Percentiles rank a stretch among this genome's conserved stretches.
phyloP scores from a whole-genome alignment of 2,797 vertebrate genomes.

The Percopsis omiscomaycus region DNA sequence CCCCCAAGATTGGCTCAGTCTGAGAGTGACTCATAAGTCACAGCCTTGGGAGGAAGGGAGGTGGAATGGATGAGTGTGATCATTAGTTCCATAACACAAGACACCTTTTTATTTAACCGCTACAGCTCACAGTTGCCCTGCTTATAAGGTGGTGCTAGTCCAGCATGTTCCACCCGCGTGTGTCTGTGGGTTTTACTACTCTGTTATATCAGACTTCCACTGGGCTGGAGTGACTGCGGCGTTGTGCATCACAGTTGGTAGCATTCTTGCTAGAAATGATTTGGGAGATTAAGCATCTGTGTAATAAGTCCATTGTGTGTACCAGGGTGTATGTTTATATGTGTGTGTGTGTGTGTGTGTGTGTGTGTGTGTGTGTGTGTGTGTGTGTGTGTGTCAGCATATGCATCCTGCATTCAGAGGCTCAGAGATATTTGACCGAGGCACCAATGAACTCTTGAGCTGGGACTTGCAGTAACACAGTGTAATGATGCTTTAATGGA shows the following conservation, averaged over 20 bases:
- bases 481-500: conserved; percentile 35
- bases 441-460: conserved; percentile 48
- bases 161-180: conserved; percentile 27
- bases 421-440: conserved; percentile 3
- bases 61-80: conserved; percentile 33
- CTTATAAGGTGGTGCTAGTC: conserved; percentile 22
- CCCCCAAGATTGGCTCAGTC: conserved; percentile 46
- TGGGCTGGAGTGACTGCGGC: too few species aligned
- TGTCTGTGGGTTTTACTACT: too few species aligned
- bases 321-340: too few species aligned
- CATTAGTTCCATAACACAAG: conserved; percentile 52
- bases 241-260: too few species aligned
- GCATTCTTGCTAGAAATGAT: neutral
- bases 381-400: neutral
- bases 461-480: conserved; percentile 38
- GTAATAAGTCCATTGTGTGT: too few species aligned
- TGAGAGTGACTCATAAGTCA: conserved; percentile 57
- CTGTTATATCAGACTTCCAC: too few species aligned
- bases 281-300: too few species aligned
- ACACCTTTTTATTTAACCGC: conserved; percentile 49
- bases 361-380: neutral
- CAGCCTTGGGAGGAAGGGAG: conserved; percentile 32
- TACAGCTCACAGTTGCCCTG: conserved; percentile 18
- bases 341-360: conserved; percentile 2
- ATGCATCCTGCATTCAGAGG: neutral